Evolutionary conservation across 2,113 vertebrate species (phyloP).

Genomic region (Rhadina sibilatrix): DNA sequence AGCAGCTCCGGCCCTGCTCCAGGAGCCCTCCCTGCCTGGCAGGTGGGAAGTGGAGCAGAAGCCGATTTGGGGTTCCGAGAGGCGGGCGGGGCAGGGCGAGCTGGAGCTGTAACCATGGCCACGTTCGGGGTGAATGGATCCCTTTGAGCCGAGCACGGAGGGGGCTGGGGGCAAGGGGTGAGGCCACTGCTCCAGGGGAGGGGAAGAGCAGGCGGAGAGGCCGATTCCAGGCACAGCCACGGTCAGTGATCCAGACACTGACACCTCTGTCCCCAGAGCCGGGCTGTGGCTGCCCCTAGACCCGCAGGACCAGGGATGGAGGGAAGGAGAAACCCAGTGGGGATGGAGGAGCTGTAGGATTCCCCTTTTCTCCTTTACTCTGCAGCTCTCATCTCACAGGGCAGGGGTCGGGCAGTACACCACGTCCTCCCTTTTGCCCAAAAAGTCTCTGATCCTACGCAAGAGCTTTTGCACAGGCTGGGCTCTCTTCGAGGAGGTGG

Average conservation of each 20-base stretch:
- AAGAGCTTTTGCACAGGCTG: constrained; percentile 20
- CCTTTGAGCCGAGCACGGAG: accelerated
- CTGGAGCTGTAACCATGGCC: accelerated
- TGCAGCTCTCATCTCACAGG: not conserved
- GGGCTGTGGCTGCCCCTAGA: not conserved
- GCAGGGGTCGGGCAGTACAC: accelerated
- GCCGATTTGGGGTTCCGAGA: accelerated
- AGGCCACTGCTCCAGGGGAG: not conserved
- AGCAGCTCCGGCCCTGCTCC: not conserved
- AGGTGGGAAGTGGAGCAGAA: not conserved
- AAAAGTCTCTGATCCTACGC: not conserved
- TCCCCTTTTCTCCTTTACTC: not conserved
- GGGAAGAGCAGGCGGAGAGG: not conserved
- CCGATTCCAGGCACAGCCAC: not conserved
- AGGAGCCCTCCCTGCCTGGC: not conserved
- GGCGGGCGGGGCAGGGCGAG: accelerated
- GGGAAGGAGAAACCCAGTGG: not conserved
- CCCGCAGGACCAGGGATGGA: accelerated
- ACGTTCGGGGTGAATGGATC: not conserved
- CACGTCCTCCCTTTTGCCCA: not conserved
- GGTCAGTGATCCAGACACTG: not conserved
- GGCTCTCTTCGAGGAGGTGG: not conserved
- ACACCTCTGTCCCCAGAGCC: not conserved
- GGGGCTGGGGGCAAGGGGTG: not conserved
- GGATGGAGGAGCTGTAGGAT: not conserved